Evolutionary conservation across 2,797 vertebrate species (phyloP).

Genomic region (Salmo trutta): DNA sequence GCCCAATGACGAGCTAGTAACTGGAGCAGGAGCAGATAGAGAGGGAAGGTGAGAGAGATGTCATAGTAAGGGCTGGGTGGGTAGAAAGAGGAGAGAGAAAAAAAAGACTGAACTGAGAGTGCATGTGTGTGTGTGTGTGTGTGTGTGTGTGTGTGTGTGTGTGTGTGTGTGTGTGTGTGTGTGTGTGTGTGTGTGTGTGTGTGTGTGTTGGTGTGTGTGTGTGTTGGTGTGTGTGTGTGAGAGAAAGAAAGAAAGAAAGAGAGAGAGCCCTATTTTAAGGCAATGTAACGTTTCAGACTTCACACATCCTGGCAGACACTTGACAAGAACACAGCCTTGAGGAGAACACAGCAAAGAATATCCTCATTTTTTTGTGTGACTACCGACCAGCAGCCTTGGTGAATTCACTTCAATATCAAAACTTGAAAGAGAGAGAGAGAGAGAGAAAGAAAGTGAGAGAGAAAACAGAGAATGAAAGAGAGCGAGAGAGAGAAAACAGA

Average conservation of each 20-base stretch:
- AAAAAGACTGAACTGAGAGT: conserved; percentile 4
- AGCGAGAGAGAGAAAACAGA: neutral
- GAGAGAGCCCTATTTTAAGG: neutral
- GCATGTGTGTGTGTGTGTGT: neutral
- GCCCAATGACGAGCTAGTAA: neutral
- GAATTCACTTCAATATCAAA: conserved; percentile 2
- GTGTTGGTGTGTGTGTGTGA: neutral
- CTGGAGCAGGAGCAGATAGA: neutral
- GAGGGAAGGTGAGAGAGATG: neutral
- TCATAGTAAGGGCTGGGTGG: neutral
- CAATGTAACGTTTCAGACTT: neutral
- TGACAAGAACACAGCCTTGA: neutral
- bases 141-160: neutral
- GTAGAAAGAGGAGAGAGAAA: conserved; percentile 6
- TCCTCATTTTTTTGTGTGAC: neutral
- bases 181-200: neutral
- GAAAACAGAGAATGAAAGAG: neutral
- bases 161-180: neutral
- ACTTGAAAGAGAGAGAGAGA: neutral
- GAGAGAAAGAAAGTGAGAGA: neutral
- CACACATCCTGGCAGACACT: neutral
- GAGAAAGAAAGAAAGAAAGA: neutral
- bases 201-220: neutral
- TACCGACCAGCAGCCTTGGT: neutral
- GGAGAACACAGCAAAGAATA: neutral